These are phyloP conservation scores for Dysmachus trigonus DNA, from an alignment of 2,888 invertebrate genomes.

Conservation along the genomic window DNA sequence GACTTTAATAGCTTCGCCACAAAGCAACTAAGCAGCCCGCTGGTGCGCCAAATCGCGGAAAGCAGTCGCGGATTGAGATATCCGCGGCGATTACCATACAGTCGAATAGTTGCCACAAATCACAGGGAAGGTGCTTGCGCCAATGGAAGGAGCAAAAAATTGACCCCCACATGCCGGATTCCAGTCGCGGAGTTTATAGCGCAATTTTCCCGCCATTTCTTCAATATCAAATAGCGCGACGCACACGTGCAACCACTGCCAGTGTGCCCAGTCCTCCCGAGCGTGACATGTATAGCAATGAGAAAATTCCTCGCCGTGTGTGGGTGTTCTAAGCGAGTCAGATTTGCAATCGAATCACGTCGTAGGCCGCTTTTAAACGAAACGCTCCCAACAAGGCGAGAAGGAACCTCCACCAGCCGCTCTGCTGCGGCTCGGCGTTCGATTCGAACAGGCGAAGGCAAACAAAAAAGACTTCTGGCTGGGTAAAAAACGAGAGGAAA, in stretches of 20 bases:
- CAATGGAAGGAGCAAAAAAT: conserved; percentile 1
- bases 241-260: conserved; percentile 9
- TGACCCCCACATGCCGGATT: neutral
- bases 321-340: conserved; percentile 5
- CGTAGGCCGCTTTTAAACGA: conserved; percentile 1
- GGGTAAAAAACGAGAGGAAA: neutral
- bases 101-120: neutral
- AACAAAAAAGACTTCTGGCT: neutral
- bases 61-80: neutral
- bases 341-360: conserved; percentile 35
- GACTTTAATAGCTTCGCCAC: neutral
- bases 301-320: conserved; percentile 21
- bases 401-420: neutral
- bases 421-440: neutral
- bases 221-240: neutral
- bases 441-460: neutral
- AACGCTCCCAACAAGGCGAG: neutral
- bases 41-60: neutral
- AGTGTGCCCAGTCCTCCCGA: neutral
- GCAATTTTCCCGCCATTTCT: conserved; percentile 32
- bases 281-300: conserved; percentile 23
- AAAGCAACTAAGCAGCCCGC: neutral
- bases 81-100: conserved; percentile 6
- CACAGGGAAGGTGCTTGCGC: neutral
- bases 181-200: neutral